These are phyloP conservation scores for Hippoglossus hippoglossus DNA, from an alignment of 2,797 vertebrate species.

Conservation along the genomic window DNA sequence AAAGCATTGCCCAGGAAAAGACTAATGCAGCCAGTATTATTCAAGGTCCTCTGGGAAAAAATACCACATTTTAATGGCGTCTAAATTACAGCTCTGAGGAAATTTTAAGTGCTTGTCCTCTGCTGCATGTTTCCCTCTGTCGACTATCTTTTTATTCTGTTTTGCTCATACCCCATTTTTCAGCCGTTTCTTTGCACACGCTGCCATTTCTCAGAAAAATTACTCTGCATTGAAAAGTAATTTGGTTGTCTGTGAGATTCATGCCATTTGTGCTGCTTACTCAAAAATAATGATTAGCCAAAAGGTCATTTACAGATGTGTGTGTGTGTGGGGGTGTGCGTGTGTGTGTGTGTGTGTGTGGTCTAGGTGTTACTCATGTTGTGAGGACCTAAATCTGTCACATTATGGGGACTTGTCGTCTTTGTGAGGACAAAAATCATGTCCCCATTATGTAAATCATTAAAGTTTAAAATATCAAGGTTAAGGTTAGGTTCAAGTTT, in stretches of 20 bases:
- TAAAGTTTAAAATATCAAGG: too few relatives aligned
- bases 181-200: constrained; percentile 36
- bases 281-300: constrained; percentile 66
- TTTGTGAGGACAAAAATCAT: too few relatives aligned
- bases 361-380: constrained; percentile 1
- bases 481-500: too few relatives aligned
- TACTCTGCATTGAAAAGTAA: constrained; percentile 49
- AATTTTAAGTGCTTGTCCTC: constrained; percentile 53
- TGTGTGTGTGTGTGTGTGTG: background rate
- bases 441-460: too few relatives aligned
- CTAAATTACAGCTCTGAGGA: constrained; percentile 63
- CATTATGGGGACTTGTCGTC: background rate
- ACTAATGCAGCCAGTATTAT: constrained; percentile 48
- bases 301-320: constrained; percentile 61
- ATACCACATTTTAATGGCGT: constrained; percentile 57
- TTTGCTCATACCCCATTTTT: constrained; percentile 43
- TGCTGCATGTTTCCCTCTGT: constrained; percentile 14
- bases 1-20: constrained; percentile 51
- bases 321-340: background rate
- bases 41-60: constrained; percentile 37
- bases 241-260: constrained; percentile 57
- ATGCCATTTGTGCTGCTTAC: constrained; percentile 60
- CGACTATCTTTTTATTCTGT: constrained; percentile 23
- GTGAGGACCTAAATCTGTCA: background rate
- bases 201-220: constrained; percentile 58